Evolutionary conservation across 2,888 invertebrate genomes (phyloP), one percentile per base, ranked within the genome.

Genomic region (Thymelicus lineola): DNA sequence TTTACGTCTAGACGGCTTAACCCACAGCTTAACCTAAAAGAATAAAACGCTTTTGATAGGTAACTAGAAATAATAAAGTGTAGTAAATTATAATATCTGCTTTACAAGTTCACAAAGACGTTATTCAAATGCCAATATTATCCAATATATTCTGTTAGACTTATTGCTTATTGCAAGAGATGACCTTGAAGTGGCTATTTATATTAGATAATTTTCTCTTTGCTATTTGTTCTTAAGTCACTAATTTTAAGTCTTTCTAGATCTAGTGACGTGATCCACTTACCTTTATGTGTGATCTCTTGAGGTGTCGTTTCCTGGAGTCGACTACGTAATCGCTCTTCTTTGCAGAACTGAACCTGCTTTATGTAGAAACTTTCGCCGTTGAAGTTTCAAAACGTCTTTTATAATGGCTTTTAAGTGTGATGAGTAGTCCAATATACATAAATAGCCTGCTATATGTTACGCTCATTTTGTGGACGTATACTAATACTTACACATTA

Each of bases 311-410:
- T 72, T 75, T 73, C 66, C 72, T 71, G 73, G 65, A 71, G 76
- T 78, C 76, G 74, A 75, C 74, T 15, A 74, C 75, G 79, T 84
- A 83, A 84, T 85, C 80, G 80, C 74, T 75, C 81, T 80, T 79
- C 80, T 79, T 80, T 81, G 60, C 66, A 36, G 36, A 36, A 48
- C 35, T 55, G 63, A 61, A 69, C 66, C 72, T 64, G 61, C 36
- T 62, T 62, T 62, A 62, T 62, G 62, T 62, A 12, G 62, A 62
- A 62, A 62, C 62, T 62, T 62, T 48, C 15, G 48, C 15, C 35
- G 10, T 50, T 62, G 35, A 50, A 50, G 48, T 35, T 15, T 62
- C 36, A 15, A 36, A 35, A 46, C 48, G 62, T 62, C 62, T 62
- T 62, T 62, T 62, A 46, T 62, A 62, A 62, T 50, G 50, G 48